Evolutionary conservation across 2,113 vertebrate genomes (phyloP), one percentile per base, ranked within the genome.

Genomic region (Grus americana): DNA sequence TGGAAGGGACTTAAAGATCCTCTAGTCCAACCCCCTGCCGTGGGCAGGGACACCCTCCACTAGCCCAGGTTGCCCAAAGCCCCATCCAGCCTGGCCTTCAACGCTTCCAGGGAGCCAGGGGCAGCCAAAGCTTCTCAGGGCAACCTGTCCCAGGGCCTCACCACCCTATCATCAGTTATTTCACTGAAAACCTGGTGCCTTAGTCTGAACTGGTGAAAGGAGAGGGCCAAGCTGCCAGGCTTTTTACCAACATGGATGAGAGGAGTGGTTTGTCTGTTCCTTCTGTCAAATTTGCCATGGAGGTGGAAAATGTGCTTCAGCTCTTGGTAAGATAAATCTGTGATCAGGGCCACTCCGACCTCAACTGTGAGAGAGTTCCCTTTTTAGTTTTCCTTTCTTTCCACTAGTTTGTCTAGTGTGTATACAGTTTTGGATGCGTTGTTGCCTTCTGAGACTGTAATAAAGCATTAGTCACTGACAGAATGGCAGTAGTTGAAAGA

Each of bases 1-100:
- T 54, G 52, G 52, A 54, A 70, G 9, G 20, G 15, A 38, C 38
- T 38, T 38, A 38, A 38, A 38, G 38, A 38, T 38, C 38, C 38
- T 38, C 17, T 30, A 12, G 15, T 54, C 34, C 52, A 8, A 7
- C 2, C 7, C 13, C 2, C 20, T 63, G n/a, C n/a, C 2, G 0
- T 5, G 11, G 23, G 8, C 54, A 86, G 36, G 24, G 12, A 11
- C 13, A 20, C 3, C 15, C 79, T 59, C 0, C 61, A 24, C 15
- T 9, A 27, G 32, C 34, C 1, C n/a, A 36, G 38, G 10, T 19
- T 86, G n/a, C 47, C 79, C 52, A 20, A 62, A 75, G 38, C 34
- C 27, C 34, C 3, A 0, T 79, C 42, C 58, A 63, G 0, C 62
- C 58, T 79, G 52, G 5, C 32, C 24, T 86, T 40, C 66, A 34